These are phyloP conservation scores for Pelodytes ibericus DNA, from an alignment of 2,797 vertebrate species.

Conservation along the genomic window DNA sequence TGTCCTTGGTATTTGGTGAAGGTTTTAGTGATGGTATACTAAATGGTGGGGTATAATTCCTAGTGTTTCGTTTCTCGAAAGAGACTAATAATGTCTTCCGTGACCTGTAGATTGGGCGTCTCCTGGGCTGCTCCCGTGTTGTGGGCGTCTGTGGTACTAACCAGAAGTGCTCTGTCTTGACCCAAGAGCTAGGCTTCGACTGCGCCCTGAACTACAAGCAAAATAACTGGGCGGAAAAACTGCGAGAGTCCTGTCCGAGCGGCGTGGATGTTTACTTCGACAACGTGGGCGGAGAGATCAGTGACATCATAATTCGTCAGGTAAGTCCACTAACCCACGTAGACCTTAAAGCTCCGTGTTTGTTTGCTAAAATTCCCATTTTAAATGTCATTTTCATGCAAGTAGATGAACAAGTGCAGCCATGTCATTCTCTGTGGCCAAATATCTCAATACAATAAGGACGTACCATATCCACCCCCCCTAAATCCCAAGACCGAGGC, in stretches of 20 bases:
- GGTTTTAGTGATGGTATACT: too few species aligned
- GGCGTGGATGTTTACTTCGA: constrained; percentile 96
- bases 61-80: too few species aligned
- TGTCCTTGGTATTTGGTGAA: too few species aligned
- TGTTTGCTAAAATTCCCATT: too few species aligned
- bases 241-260: constrained; percentile 79
- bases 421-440: constrained; percentile 93
- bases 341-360: too few species aligned
- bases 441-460: constrained; percentile 96
- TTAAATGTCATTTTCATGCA: constrained; percentile 55
- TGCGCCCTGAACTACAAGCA: constrained; percentile 87
- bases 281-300: constrained; percentile 91
- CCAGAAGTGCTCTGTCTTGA: constrained; percentile 84
- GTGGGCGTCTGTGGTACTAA: constrained; percentile 92
- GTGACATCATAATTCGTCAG: constrained; percentile 87
- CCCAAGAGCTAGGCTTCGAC: constrained; percentile 86
- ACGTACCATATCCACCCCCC: constrained; percentile 90
- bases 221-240: constrained; percentile 73
- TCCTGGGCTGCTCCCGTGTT: constrained; percentile 87
- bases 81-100: too few species aligned
- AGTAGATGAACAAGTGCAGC: constrained; percentile 87
- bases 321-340: constrained; percentile 65
- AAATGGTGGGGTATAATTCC: too few species aligned
- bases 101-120: constrained; percentile 78
- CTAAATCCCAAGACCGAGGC: constrained; percentile 74